phyloP scores from a whole-genome alignment of 2,113 vertebrate species.

The Gallinago jamesoni region DNA sequence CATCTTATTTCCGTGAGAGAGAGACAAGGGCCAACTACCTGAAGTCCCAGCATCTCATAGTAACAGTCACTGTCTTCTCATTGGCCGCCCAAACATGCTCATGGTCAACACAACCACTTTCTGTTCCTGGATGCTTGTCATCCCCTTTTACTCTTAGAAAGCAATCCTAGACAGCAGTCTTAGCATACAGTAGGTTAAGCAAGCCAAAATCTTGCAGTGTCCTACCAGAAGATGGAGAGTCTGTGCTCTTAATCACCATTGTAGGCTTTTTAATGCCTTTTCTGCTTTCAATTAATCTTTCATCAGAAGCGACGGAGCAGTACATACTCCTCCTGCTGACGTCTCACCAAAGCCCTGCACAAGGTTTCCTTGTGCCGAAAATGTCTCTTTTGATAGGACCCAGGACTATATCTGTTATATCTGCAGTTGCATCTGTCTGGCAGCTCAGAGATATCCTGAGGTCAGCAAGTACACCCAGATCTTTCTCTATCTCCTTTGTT shows the following conservation, averaged over 20 bases:
- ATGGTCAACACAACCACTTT: not conserved
- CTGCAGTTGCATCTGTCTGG: constrained; percentile 39
- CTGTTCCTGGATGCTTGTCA: not conserved
- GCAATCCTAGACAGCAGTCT: not conserved
- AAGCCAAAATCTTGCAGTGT: not conserved
- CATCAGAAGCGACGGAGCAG: not conserved
- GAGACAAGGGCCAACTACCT: not conserved
- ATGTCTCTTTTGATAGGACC: constrained; percentile 41
- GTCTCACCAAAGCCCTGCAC: not conserved
- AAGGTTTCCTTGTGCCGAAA: constrained; percentile 3
- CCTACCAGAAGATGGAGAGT: not conserved
- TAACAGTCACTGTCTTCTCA: not conserved
- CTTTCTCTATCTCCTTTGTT: constrained; percentile 30
- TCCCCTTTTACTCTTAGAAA: not conserved
- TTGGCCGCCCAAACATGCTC: not conserved
- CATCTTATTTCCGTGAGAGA: not conserved
- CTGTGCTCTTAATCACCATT: not conserved
- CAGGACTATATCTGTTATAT: constrained; percentile 13
- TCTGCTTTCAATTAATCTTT: constrained; percentile 48
- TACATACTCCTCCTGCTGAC: not conserved
- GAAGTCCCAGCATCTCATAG: not conserved
- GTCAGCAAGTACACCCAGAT: constrained; percentile 52
- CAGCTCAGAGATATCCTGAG: constrained; percentile 15
- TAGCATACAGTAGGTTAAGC: not conserved
- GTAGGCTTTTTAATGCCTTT: not conserved